These are phyloP conservation scores for Kradibia gibbosae DNA, from an alignment of 1,140 invertebrate genomes.

Conservation along the genomic window DNA sequence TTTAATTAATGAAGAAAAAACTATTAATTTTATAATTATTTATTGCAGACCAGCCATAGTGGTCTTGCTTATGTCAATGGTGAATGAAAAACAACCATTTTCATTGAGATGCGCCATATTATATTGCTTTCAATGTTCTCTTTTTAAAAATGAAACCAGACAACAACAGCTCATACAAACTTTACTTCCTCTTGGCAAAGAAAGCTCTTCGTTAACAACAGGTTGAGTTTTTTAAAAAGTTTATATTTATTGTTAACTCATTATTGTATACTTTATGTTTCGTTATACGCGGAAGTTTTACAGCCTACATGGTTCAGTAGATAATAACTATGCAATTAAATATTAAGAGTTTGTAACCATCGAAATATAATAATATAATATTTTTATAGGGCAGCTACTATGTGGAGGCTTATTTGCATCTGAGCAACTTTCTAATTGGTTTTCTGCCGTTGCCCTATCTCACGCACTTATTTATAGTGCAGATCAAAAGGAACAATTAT, in stretches of 20 bases:
- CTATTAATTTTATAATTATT: constrained; percentile 20
- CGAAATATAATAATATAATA: constrained; percentile 38
- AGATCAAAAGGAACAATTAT: constrained; percentile 92
- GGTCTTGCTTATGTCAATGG: constrained; percentile 97
- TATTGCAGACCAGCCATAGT: constrained; percentile 87
- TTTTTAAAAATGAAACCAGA: constrained; percentile 93
- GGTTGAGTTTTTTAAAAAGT: constrained; percentile 53
- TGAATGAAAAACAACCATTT: constrained; percentile 98
- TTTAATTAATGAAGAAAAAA: background rate
- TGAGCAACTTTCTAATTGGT: constrained; percentile 98
- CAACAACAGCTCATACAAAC: constrained; percentile 93
- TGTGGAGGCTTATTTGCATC: constrained; percentile 93
- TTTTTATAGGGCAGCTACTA: constrained; percentile 86
- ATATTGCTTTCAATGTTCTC: constrained; percentile 97
- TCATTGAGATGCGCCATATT: constrained; percentile 92
- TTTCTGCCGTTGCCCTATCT: constrained; percentile 91
- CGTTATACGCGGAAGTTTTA: no score
- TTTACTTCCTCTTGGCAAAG: constrained; percentile 87
- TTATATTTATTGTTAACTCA: constrained; percentile 14
- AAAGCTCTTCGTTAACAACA: constrained; percentile 78
- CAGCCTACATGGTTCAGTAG: no score
- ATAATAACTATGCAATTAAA: no score
- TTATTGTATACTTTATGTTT: no score
- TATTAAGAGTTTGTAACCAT: constrained; percentile 28
- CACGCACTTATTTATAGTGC: constrained; percentile 93